These are phyloP conservation scores for Hetaerina americana DNA, from an alignment of 1,140 invertebrate genomes.

Conservation along the genomic window DNA sequence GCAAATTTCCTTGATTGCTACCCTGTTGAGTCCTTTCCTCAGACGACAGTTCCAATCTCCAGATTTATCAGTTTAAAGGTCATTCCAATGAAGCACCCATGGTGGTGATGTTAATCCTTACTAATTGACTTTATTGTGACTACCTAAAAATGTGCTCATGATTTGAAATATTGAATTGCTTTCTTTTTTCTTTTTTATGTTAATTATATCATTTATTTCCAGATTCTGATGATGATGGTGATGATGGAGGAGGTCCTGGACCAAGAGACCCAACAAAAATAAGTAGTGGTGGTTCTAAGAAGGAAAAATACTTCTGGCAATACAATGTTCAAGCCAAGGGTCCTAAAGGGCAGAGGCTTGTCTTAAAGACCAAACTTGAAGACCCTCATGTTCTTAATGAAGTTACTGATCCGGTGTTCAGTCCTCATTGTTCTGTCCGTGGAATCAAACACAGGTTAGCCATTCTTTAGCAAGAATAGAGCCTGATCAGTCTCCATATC, in stretches of 20 bases:
- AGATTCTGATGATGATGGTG: slow-evolving; percentile 52
- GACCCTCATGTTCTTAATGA: slow-evolving; percentile 88
- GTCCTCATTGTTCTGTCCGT: slow-evolving; percentile 71
- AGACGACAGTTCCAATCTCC: no score
- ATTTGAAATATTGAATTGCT: no score
- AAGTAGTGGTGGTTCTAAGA: slow-evolving; percentile 39
- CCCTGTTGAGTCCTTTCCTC: no score
- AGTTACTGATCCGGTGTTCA: slow-evolving; percentile 86
- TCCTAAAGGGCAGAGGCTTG: slow-evolving; percentile 80
- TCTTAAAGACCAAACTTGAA: slow-evolving; percentile 65
- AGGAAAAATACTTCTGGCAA: slow-evolving; percentile 92
- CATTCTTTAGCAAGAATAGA: no score
- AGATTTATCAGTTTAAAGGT: no score
- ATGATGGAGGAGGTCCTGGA: slow-evolving; percentile 37
- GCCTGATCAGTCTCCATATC: no score
- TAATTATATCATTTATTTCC: slow-evolving; percentile 17
- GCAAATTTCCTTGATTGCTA: no score
- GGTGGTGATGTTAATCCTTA: no score
- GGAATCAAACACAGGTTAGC: slow-evolving; percentile 75
- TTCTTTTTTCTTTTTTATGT: no score
- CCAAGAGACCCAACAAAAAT: slow-evolving; percentile 24
- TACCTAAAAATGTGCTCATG: no score
- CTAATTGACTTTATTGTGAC: no score
- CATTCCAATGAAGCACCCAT: no score
- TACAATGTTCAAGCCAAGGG: slow-evolving; percentile 98